Evolutionary conservation across 1,140 invertebrate genomes (phyloP).

Genomic region (Scaptomyza hsui): DNA sequence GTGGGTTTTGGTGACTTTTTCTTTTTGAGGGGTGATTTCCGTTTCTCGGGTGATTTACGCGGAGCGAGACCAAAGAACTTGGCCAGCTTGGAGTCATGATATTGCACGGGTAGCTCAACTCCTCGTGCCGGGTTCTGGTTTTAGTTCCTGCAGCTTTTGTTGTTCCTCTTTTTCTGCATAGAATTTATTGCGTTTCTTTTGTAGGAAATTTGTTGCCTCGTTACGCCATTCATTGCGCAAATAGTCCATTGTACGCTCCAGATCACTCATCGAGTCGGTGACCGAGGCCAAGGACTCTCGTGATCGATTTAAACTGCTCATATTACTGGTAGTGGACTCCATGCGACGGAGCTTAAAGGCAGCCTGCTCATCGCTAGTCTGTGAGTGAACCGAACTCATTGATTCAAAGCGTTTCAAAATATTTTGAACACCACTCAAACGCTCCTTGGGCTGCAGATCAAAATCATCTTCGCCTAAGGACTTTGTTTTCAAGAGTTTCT

Average conservation of each 20-base stretch:
- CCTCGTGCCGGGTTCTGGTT: conserved; percentile 19
- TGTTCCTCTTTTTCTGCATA: conserved; percentile 65
- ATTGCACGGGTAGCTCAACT: conserved; percentile 54
- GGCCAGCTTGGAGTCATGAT: conserved; percentile 73
- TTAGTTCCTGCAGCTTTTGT: conserved; percentile 29
- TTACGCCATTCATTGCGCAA: conserved; percentile 79
- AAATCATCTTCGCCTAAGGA: conserved; percentile 76
- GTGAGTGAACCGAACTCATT: conserved; percentile 69
- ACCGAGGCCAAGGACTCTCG: conserved; percentile 61
- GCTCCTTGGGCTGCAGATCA: conserved; percentile 39
- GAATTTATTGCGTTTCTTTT: conserved; percentile 76
- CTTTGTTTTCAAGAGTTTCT: conserved; percentile 74
- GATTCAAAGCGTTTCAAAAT: conserved; percentile 78
- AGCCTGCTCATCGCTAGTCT: conserved; percentile 61
- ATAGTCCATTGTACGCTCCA: conserved; percentile 81
- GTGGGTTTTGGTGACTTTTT: conserved; percentile 57
- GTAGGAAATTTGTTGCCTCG: conserved; percentile 78
- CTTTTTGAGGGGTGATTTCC: conserved; percentile 64
- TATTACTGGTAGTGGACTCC: conserved; percentile 75
- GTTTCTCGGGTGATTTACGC: conserved; percentile 67
- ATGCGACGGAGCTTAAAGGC: conserved; percentile 75
- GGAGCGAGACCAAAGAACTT: conserved; percentile 72
- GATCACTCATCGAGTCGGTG: conserved; percentile 72
- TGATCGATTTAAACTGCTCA: conserved; percentile 72
- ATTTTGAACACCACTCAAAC: conserved; percentile 70